phyloP scores from a whole-genome alignment of 2,797 vertebrate genomes.

The Crax fasciolata region DNA sequence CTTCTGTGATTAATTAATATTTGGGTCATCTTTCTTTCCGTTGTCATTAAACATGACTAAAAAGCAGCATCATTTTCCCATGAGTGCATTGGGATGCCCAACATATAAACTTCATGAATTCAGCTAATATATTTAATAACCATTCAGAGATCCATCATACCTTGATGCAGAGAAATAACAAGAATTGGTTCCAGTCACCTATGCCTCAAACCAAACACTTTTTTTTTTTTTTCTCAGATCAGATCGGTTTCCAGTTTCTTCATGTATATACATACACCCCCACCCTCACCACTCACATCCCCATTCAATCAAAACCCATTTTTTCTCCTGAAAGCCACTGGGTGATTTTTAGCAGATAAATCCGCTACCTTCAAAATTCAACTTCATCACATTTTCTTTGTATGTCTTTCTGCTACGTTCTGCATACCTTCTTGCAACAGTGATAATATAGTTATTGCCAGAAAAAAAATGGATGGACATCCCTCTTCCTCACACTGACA shows the following conservation, averaged over 20 bases:
- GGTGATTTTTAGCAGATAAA: conserved; percentile 59
- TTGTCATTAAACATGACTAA: background rate
- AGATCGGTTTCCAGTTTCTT: background rate
- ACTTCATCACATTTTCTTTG: conserved; percentile 40
- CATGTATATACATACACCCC: background rate
- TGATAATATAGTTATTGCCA: conserved; percentile 66
- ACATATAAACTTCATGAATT: conserved; percentile 38
- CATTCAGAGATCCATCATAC: conserved; percentile 24
- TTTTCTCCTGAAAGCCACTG: conserved; percentile 33
- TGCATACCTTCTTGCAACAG: conserved; percentile 16
- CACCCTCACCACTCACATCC: background rate
- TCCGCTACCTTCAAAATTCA: conserved; percentile 34
- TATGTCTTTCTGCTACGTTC: conserved; percentile 8
- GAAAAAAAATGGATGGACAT: conserved; percentile 51
- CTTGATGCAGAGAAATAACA: background rate
- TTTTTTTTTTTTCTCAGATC: background rate
- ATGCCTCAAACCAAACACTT: conserved; percentile 8
- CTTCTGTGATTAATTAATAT: background rate
- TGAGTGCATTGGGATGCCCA: background rate
- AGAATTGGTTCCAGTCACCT: background rate
- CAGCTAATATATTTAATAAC: background rate
- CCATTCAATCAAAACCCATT: conserved; percentile 28
- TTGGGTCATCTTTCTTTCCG: background rate
- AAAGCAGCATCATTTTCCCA: background rate
- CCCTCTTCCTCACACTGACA: conserved; percentile 56